Base-by-base conservation (phyloP, 2,888 invertebrate species). In the Amphimallon solstitiale region DNA sequence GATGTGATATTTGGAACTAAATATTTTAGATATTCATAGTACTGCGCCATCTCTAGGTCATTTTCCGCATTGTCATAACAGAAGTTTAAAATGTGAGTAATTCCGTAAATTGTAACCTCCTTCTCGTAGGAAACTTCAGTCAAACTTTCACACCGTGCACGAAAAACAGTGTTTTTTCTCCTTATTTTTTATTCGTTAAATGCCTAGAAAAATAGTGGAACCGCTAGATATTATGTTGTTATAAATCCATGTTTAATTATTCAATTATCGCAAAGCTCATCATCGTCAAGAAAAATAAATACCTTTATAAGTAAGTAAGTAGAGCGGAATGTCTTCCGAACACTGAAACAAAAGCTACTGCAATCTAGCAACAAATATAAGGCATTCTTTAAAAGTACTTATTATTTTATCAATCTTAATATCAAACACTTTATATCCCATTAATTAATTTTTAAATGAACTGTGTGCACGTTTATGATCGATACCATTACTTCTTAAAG, bases 251-350 rank as follows among this genome's bases (percentile, higher is more conserved):
- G 9, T 9, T 40, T 9, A 46, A 19, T 17, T 19, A 46, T n/a
- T 46, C 6, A 46, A 35, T 51, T n/a, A 15, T 37, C 35, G 35
- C 35, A 14, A 35, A 51, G 17, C 51, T 10, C 34, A 35, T 14
- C 40, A 23, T 23, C 40, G 2, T 7, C 40, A 21, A 40, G 14
- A 56, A 56, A 56, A 56, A 56, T 56, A 56, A 56, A 56, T 56
- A 56, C 56, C 23, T 56, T 40, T 17, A 40, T 56, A 56, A 21
- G 56, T 56, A 56, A 56, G 56, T 56, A 56, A 56, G 56, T 56
- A 40, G 40, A 9, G 14, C 2, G 9, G 23, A 40, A 40, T 21
- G 40, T 12, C 21, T 54, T 54, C 21, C 10, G 14, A 17, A 51
- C 14, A 7, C 35, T 15, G 35, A 15, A 23, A 15, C 7, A 40